Evolutionary conservation across 2,888 invertebrate species (phyloP).

Genomic region (Caenorhabditis auriculariae): DNA sequence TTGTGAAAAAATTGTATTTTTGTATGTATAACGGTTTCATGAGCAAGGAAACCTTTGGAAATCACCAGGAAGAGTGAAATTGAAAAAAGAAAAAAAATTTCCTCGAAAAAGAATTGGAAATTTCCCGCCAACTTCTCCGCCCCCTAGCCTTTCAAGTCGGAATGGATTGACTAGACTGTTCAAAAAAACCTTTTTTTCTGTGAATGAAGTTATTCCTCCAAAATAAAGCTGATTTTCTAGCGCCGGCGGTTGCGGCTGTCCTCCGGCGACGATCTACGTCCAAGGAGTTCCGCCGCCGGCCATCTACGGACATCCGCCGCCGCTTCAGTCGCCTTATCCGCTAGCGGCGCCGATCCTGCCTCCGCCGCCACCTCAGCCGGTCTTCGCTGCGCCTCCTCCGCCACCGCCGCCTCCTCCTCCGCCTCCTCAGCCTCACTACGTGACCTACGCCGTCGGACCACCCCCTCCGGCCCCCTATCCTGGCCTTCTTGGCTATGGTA

Average conservation of each 20-base stretch:
- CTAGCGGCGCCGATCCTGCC: constrained; percentile 5
- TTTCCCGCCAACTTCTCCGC: no score
- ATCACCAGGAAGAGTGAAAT: no score
- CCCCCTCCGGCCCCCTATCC: neutral
- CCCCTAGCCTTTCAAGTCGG: neutral
- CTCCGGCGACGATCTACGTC: constrained; percentile 23
- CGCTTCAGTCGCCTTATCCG: constrained; percentile 1
- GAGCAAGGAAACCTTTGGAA: no score
- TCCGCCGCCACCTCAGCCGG: constrained; percentile 1
- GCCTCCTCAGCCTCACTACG: no score
- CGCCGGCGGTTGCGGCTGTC: constrained; percentile 23
- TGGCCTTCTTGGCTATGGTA: no score
- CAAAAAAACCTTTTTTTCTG: no score
- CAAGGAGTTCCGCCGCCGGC: constrained; percentile 11
- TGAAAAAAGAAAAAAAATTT: no score
- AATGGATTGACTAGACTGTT: no score
- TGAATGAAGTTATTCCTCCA: neutral
- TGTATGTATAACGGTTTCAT: no score
- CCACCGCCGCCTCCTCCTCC: constrained; percentile 5
- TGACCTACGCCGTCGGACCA: constrained; percentile 1
- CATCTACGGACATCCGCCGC: constrained; percentile 8
- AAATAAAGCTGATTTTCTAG: constrained; percentile 2
- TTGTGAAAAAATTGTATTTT: no score
- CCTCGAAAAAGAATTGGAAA: no score
- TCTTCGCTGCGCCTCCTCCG: constrained; percentile 15